Conservation (phyloP, 2,888 invertebrate genomes). For the Oconnorella tubifera region DNA sequence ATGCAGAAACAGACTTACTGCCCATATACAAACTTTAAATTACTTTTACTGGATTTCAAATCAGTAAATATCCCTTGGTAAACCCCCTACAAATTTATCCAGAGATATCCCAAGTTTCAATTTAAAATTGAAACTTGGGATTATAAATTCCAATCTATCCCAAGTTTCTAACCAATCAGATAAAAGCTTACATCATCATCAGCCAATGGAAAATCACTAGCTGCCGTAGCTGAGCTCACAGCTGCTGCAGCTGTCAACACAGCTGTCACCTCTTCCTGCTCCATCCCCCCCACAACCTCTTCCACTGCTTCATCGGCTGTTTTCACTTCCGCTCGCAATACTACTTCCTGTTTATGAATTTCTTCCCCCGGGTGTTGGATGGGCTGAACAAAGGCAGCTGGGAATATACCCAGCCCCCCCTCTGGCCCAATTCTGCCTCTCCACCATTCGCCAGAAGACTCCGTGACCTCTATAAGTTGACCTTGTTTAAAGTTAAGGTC, state of each 20-base stretch:
- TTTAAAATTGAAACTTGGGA: no score
- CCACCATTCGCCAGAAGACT: conserved; percentile 98
- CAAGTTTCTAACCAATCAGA: no score
- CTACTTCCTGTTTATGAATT: neutral
- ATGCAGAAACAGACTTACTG: no score
- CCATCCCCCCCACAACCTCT: neutral
- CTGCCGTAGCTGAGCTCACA: neutral
- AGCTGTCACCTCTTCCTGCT: no score
- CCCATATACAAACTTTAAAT: no score
- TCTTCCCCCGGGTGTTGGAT: neutral
- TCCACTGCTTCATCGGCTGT: neutral
- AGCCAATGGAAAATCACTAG: neutral
- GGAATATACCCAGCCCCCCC: conserved; percentile 81
- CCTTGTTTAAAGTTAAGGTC: conserved; percentile 83
- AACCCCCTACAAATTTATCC: no score
- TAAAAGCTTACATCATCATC: neutral
- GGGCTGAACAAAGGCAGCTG: conserved; percentile 80
- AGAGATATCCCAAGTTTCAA: no score
- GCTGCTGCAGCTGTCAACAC: neutral
- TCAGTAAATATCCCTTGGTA: no score
- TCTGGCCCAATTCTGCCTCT: conserved; percentile 82
- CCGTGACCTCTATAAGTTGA: conserved; percentile 81
- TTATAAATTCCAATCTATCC: no score
- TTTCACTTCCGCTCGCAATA: neutral
- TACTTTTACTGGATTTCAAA: no score